Evolutionary conservation across 2,797 vertebrate species (phyloP), one percentile per base, ranked within the genome.

Genomic region (Myiothlypis chrysogaster): DNA sequence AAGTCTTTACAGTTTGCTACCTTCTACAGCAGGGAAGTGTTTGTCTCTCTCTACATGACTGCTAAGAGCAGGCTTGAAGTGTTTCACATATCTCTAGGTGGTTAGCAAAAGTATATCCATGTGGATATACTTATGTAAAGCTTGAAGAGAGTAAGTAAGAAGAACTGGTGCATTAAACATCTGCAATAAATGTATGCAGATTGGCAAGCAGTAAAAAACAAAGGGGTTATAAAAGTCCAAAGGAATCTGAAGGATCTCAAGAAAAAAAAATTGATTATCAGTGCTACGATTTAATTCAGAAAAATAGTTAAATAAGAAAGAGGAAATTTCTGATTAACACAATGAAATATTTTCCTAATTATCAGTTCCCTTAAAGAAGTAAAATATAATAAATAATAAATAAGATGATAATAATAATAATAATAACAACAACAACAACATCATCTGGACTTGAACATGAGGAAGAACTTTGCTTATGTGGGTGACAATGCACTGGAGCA

Each of bases 101-200:
- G 53, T 68, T 87, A 57, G 46, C 57, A 93, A 69, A 94, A 94
- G 59, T 50, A 34, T 37, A 93, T 61, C 9, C 39, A 70, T 27
- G 70, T 78, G 65, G 53, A 66, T 43, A 84, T 21, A 65, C 25
- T 65, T 53, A 47, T 5, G 34, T 72, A 78, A 65, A 78, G 6
- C 37, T 61, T 81, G 75, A 75, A 86, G n/a, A 20, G 18, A 71
- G 34, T 16, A 55, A 50, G 37, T 50, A 85, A 66, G 46, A 89
- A 80, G 55, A 83, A 87, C 7, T 25, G 30, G 23, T 69, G 68
- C 66, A 50, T 68, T 81, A 65, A 93, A 80, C n/a, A 75, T 39
- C 43, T 85, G 34, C 82, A 77, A 50, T 50, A 85, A 81, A 60
- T 41, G 13, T 16, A 43, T 39, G 49, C 30, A 86, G 49, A 60